Evolutionary conservation across 1,140 invertebrate species (phyloP), one percentile per base, ranked within the genome.

Genomic region (Heliothis subflexa): DNA sequence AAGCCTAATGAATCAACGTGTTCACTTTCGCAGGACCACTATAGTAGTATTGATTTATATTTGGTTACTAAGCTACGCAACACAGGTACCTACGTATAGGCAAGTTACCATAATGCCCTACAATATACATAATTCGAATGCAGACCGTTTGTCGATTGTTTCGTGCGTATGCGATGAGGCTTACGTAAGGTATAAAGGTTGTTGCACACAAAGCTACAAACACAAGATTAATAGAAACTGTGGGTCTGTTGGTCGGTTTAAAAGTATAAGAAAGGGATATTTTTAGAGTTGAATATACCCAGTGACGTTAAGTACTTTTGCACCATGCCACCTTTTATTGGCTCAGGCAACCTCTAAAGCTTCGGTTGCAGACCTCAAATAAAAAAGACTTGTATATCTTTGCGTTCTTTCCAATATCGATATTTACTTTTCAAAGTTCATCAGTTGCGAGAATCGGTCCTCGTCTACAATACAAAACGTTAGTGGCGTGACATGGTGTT

Each of bases 101-200:
- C 49, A 66, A 16, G 13, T 45, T 66, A 16, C 11, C 33, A 18
- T 54, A 54, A 54, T 18, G 9, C n/a, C 52, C 84, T 82, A 85
- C 59, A 75, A 78, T 79, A 84, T 71, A 81, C 78, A 84, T 71
- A 81, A 85, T 83, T 84, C 81, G 54, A 83, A 83, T 81, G 78
- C 78, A 80, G 64, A 78, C 40, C 62, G 78, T 72, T 78, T 64
- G 57, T 72, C 81, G 72, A 76, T 73, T 70, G 66, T 57, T 79
- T 80, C 59, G 78, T 78, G 78, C 81, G 54, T 76, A 80, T 70
- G 50, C 68, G 25, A 55, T 40, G 68, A 71, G 50, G n/a, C 68
- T 71, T 71, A 54, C 68, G 49, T 54, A 71, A 71, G 21, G 14
- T 54, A 16, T 71, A 13, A 71, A 16, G 68, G 14, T 54, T 13